phyloP scores from a whole-genome alignment of 2,888 invertebrate species.

The Brenthis daphne region DNA sequence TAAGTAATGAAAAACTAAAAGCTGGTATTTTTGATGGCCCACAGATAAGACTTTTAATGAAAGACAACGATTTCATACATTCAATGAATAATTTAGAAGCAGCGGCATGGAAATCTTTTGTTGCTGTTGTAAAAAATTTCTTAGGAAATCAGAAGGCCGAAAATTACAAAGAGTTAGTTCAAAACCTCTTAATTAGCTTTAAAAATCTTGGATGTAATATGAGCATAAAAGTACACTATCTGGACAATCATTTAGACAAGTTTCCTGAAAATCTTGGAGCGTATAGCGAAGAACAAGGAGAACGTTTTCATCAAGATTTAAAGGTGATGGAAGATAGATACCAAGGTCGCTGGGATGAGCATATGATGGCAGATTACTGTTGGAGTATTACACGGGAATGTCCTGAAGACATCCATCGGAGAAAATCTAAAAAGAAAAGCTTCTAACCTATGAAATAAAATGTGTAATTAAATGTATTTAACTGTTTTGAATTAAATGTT shows the following conservation, averaged over 20 bases:
- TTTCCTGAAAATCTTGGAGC: background rate
- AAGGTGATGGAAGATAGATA: background rate
- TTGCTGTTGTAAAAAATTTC: conserved; percentile 1
- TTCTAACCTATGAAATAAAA: too few relatives aligned
- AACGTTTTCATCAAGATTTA: background rate
- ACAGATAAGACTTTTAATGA: conserved; percentile 11
- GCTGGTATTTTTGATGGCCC: conserved; percentile 16
- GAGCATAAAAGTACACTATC: conserved; percentile 10
- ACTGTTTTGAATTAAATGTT: too few relatives aligned
- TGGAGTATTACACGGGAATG: too few relatives aligned
- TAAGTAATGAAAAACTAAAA: conserved; percentile 31
- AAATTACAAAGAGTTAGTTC: conserved; percentile 15
- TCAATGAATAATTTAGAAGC: conserved; percentile 12
- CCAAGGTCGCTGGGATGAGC: background rate
- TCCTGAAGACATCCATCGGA: too few relatives aligned
- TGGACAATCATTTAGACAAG: conserved; percentile 1
- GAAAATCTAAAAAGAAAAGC: too few relatives aligned
- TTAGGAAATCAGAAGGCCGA: conserved; percentile 12
- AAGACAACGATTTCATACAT: conserved; percentile 8
- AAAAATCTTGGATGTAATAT: conserved; percentile 20
- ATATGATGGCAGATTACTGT: background rate
- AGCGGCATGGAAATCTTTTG: conserved; percentile 13
- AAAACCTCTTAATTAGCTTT: conserved; percentile 7
- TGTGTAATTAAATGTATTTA: too few relatives aligned
- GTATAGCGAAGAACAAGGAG: background rate